Conservation (phyloP, 2,888 invertebrate species). For the Anticlea derivata region DNA sequence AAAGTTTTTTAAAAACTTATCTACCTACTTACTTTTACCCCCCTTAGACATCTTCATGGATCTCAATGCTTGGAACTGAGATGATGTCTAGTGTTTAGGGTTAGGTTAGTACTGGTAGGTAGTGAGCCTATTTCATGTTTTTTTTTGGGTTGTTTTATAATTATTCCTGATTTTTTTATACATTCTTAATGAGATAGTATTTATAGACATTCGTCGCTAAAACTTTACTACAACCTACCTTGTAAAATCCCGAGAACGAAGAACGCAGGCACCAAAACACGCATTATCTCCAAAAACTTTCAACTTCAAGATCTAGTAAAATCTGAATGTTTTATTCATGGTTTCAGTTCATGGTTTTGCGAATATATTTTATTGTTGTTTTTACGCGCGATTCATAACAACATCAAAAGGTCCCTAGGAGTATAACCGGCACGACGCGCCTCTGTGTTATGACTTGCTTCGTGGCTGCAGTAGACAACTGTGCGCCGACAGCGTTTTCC, state of each 20-base stretch:
- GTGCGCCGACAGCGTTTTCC: constrained; percentile 57
- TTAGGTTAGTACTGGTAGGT: too few species aligned
- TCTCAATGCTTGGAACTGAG: too few species aligned
- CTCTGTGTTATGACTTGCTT: constrained; percentile 12
- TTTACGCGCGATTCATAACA: constrained; percentile 8
- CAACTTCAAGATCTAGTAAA: constrained; percentile 16
- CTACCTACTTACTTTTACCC: too few species aligned
- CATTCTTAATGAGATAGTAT: too few species aligned
- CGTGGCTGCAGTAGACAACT: constrained; percentile 55
- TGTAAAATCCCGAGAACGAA: constrained; percentile 60
- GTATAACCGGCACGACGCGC: constrained; percentile 15
- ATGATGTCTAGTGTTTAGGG: too few species aligned
- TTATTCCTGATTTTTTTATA: too few species aligned
- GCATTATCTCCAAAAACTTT: constrained; percentile 40
- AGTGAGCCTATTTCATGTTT: too few species aligned
- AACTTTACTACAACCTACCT: constrained; percentile 61
- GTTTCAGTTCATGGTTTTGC: constrained; percentile 31
- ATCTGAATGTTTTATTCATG: constrained; percentile 8
- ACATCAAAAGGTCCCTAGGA: constrained; percentile 17
- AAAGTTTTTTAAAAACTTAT: too few species aligned
- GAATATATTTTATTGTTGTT: constrained; percentile 6
- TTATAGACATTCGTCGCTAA: too few species aligned
- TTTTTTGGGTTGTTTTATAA: too few species aligned
- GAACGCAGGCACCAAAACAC: constrained; percentile 40
- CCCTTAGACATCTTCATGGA: too few species aligned